Evolutionary conservation across 2,888 invertebrate species (phyloP), one percentile per base, ranked within the genome.

Genomic region (Hermaeophaga mercurialis): DNA sequence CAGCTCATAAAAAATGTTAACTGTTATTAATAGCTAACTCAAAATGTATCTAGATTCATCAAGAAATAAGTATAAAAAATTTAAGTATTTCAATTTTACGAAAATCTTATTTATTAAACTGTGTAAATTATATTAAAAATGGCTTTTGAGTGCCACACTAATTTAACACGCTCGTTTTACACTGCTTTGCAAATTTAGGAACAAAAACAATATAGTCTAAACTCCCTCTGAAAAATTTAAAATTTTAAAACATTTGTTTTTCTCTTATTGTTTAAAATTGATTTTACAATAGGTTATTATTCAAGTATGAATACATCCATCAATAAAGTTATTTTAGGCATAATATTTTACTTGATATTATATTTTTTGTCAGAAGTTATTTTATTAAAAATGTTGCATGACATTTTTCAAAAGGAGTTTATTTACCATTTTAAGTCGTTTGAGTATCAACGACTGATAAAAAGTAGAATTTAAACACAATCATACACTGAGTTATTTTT

Each of bases 401-500:
- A n/a, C n/a, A 24, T 49, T 33, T 54, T 53, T 59, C 45, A 39
- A 46, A 41, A 46, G 17, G 41, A 59, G 44, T 50, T 33, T 45
- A 39, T 50, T 33, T 45, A 39, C 43, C 47, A 18, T 39, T 46
- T 53, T 48, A 39, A 63, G 60, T 60, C 63, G 58, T 62, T 58
- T 62, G 15, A 59, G 59, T 56, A 43, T 62, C 61, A 53, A 62
- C 56, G 63, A 63, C 59, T 55, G 36, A 58, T 43, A 47, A 38
- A 28, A 34, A 38, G 54, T 60, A 62, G 59, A 41, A 46, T 43
- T 28, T 31, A 70, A 68, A 76, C 75, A 76, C 75, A 68, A 74
- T 67, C 68, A 70, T 73, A 76, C 76, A 78, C 76, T 76, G 73
- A 77, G 75, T 77, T 77, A 73, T 65, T 71, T 65, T 76, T 76